Base-by-base conservation (phyloP, 2,113 vertebrate species). In the Salvelinus alpinus region DNA sequence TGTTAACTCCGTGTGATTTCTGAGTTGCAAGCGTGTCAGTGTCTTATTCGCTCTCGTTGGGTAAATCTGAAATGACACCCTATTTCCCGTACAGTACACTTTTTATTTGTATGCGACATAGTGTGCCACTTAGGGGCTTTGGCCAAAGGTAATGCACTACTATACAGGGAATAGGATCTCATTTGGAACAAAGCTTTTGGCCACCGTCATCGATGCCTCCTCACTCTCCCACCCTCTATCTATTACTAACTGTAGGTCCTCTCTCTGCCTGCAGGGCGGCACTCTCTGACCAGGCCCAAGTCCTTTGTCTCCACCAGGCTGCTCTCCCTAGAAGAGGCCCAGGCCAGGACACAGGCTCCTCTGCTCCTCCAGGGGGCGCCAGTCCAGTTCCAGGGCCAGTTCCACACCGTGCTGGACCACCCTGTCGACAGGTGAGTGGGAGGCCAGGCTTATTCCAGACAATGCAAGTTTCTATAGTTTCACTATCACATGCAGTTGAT, bases 241-340 rank as follows among this genome's bases (percentile, higher is more conserved):
- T 54, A 16, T 54, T 54, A 18, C 51, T 54, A 13, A 54, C 16
- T 1, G 12, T 3, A 54, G 16, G 12, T 18, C 18, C 47, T 73
- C 16, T 64, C 31, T 16, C 64, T 57, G 16, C 72, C 38, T 66
- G 65, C 87, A 93, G 94, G 93, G 57, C 93, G 91, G 62, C 93
- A 90, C 81, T 92, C 91, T 72, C 91, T 95, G 24, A 89, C 91
- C 76, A 88, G 94, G 71, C 94, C 94, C 48, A 94, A 95, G 87
- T 95, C 94, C 5, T 92, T 94, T 62, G 86, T 93, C 47, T 93
- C 94, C 1, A 92, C 92, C 13, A 90, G 93, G 59, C 88, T 95
- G 64, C 85, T 95, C 69, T 93, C 94, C 0, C 82, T 95, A 68
- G 94, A 95, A 79, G 94, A 95, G 81, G 94, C 94, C 3, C 94